These are phyloP conservation scores for Neodontobutis hainanensis DNA, from an alignment of 2,113 vertebrate species.

Conservation along the genomic window DNA sequence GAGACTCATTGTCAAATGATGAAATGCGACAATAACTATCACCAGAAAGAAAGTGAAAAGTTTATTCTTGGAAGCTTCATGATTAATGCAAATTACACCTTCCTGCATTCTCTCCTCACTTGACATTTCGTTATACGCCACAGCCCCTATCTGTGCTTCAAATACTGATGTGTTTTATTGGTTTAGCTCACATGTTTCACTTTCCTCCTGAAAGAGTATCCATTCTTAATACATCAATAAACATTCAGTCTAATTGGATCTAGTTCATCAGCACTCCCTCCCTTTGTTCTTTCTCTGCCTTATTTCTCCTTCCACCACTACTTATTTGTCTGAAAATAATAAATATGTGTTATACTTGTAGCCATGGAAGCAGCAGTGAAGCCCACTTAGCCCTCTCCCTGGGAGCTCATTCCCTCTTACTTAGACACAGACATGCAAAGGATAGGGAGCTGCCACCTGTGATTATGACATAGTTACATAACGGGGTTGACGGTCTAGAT, in stretches of 20 bases:
- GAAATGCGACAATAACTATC: constrained; percentile 57
- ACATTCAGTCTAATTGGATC: background rate
- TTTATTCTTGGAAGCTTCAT: constrained; percentile 66
- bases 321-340: constrained; percentile 40
- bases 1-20: constrained; percentile 43
- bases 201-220: constrained; percentile 1
- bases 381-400: constrained; percentile 59
- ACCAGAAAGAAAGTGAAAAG: constrained; percentile 55
- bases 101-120: constrained; percentile 11
- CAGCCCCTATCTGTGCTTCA: background rate
- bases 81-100: constrained; percentile 72
- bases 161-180: background rate
- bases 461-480: constrained; percentile 69
- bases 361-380: constrained; percentile 64
- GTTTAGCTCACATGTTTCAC: constrained; percentile 11
- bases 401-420: constrained; percentile 63
- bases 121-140: background rate
- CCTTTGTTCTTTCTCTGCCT: background rate
- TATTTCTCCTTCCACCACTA: constrained; percentile 14
- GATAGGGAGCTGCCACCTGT: constrained; percentile 70
- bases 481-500: constrained; percentile 51
- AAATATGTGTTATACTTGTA: constrained; percentile 60
- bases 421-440: constrained; percentile 62
- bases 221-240: background rate
- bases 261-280: background rate